phyloP scores from a whole-genome alignment of 1,140 invertebrate species.

The Arion vulgaris region DNA sequence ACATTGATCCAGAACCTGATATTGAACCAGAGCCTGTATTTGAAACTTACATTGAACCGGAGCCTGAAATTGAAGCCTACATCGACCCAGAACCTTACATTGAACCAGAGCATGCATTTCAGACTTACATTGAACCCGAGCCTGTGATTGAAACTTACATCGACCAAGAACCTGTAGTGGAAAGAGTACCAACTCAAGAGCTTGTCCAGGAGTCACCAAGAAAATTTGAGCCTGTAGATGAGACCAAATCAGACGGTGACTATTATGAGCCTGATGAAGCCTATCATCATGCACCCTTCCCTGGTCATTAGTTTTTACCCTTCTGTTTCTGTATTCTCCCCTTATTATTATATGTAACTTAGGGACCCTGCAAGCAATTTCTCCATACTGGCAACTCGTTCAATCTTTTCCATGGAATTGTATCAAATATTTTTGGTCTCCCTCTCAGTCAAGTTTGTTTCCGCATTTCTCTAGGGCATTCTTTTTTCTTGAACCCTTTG shows the following conservation, averaged over 20 bases:
- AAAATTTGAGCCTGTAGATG: constrained; percentile 19
- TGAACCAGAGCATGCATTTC: constrained; percentile 34
- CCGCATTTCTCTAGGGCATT: too few species aligned
- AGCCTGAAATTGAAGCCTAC: constrained; percentile 13
- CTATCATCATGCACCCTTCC: neutral
- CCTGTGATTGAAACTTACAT: neutral
- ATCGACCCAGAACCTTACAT: constrained; percentile 38
- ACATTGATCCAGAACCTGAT: constrained; percentile 15
- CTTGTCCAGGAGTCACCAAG: neutral
- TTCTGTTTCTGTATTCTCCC: too few species aligned
- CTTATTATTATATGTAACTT: neutral
- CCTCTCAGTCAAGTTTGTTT: too few species aligned
- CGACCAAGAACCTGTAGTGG: constrained; percentile 39
- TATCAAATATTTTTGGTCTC: too few species aligned
- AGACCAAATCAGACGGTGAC: neutral
- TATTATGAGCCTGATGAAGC: neutral
- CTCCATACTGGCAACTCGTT: too few species aligned
- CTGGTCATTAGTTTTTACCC: neutral
- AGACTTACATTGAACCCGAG: constrained; percentile 34
- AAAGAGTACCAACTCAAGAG: neutral
- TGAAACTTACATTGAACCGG: constrained; percentile 43
- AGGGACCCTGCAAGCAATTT: too few species aligned
- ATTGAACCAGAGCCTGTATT: neutral
- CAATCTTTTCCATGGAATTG: too few species aligned
- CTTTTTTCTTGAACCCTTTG: too few species aligned